Conservation (phyloP, 2,797 vertebrate genomes). For the Vultur gryphus region DNA sequence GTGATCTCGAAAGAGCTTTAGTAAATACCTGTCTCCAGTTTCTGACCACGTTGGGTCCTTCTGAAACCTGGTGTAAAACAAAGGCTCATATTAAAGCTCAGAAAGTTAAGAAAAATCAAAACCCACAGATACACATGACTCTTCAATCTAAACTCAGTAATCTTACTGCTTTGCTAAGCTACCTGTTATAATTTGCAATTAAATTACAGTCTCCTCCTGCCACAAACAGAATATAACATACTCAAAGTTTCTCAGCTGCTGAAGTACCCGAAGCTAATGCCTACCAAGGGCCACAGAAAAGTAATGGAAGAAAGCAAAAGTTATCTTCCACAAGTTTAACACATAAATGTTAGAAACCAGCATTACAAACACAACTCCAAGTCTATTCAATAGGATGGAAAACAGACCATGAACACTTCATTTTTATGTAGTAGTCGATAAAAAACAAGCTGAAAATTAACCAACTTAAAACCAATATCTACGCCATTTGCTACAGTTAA, state of each 20-base stretch:
- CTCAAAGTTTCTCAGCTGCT: neutral
- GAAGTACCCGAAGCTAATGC: neutral
- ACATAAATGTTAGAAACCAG: neutral
- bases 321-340: neutral
- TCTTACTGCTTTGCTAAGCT: neutral
- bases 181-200: neutral
- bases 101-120: neutral
- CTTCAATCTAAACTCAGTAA: neutral
- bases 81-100: constrained; percentile 38
- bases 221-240: neutral
- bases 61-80: constrained; percentile 85
- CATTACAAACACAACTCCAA: neutral
- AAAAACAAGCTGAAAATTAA: neutral
- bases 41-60: constrained; percentile 99
- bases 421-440: neutral
- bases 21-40: constrained; percentile 96
- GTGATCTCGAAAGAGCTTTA: constrained; percentile 99
- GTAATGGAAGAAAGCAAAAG: neutral
- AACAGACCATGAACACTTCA: neutral
- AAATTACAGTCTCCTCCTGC: neutral
- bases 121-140: neutral
- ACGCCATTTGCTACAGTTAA: neutral
- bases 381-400: neutral
- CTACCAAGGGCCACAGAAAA: neutral
- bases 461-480: neutral